Conservation (phyloP, 2,888 invertebrate species). For the Hirudinaria manillensis region DNA sequence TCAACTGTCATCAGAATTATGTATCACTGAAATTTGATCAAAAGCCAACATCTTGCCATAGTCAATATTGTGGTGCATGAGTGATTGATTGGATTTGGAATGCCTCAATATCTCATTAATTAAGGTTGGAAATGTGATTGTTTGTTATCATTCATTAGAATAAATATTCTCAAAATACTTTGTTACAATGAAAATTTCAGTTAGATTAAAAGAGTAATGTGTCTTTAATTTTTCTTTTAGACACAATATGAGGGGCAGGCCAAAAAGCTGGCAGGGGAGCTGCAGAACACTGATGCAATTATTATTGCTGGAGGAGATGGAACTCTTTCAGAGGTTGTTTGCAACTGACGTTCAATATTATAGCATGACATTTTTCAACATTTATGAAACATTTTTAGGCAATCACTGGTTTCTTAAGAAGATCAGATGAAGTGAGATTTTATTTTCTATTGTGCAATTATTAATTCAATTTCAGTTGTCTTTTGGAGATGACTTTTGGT, state of each 20-base stretch:
- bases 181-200: no score
- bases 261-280: constrained; percentile 67
- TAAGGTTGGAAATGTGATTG: background rate
- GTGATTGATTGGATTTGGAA: no score
- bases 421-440: constrained; percentile 60
- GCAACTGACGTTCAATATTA: background rate
- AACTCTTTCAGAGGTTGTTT: constrained; percentile 73
- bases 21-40: no score
- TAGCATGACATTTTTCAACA: background rate
- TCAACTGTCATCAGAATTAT: no score
- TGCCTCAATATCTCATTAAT: background rate
- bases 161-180: background rate
- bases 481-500: no score
- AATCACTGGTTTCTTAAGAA: constrained; percentile 69
- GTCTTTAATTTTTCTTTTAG: constrained; percentile 46
- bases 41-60: no score
- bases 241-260: constrained; percentile 85
- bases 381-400: constrained; percentile 48
- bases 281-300: constrained; percentile 75
- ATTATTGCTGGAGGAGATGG: constrained; percentile 92
- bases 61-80: no score
- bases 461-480: background rate
- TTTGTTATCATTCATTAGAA: background rate
- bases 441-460: background rate
- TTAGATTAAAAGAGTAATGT: no score